Conservation (phyloP, 2,113 vertebrate species). For the Sceloporus undulatus region DNA sequence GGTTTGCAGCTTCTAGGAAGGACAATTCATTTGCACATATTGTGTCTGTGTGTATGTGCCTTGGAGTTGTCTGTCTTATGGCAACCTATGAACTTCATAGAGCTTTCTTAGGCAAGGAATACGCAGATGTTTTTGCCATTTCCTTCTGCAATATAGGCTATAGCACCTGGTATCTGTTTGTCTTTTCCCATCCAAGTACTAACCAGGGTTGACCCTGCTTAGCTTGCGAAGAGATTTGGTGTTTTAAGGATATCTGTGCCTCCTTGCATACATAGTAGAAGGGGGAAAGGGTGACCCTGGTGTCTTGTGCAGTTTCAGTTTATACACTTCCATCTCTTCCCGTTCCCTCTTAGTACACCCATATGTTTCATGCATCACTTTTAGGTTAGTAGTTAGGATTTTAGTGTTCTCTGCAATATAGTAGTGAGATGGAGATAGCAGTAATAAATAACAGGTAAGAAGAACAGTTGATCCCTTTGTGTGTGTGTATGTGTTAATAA, state of each 20-base stretch:
- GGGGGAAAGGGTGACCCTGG: background rate
- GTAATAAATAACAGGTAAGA: background rate
- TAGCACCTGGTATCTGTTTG: no score
- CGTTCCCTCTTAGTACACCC: background rate
- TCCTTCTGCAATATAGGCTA: no score
- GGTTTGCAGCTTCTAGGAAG: background rate
- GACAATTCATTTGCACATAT: background rate
- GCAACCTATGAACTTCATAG: no score
- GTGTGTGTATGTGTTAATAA: background rate
- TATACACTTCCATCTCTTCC: background rate
- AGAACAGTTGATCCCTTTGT: background rate
- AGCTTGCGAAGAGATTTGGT: no score
- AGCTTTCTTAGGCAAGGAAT: no score
- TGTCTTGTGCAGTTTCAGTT: background rate
- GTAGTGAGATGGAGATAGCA: background rate
- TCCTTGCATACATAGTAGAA: no score
- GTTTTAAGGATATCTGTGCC: no score
- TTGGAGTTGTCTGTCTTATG: no score
- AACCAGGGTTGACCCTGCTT: no score
- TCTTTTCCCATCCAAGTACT: no score
- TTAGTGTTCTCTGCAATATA: background rate
- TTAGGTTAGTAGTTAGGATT: background rate
- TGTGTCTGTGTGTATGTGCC: background rate
- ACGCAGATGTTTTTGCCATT: no score
- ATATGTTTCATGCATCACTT: background rate